phyloP scores from a whole-genome alignment of 2,113 vertebrate species.

The Myiopsitta monachus region DNA sequence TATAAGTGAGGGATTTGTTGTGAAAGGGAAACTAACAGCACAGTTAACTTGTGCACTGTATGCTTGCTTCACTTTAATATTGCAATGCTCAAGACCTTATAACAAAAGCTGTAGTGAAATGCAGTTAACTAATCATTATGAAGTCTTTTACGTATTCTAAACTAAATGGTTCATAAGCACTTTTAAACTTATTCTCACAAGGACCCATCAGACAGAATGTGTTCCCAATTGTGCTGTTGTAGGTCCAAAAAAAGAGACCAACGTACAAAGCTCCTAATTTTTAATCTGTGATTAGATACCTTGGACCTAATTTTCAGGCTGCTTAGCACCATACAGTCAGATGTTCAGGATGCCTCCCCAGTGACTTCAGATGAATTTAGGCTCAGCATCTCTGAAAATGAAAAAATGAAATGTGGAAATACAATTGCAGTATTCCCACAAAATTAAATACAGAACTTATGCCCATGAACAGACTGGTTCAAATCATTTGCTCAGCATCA shows the following conservation, averaged over 20 bases:
- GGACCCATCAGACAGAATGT: background rate
- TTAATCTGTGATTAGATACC: background rate
- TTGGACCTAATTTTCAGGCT: slow-evolving; percentile 11
- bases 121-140: background rate
- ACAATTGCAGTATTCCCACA: background rate
- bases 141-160: background rate
- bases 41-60: background rate
- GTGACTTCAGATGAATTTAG: background rate
- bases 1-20: background rate
- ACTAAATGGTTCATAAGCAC: background rate
- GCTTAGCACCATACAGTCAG: background rate
- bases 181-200: background rate
- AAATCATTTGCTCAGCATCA: background rate
- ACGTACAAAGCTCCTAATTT: background rate
- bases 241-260: background rate
- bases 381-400: background rate
- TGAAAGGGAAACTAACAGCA: background rate
- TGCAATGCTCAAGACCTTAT: background rate
- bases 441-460: background rate
- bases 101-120: background rate
- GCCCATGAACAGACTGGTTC: background rate
- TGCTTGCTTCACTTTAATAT: background rate
- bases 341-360: background rate
- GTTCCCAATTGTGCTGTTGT: background rate
- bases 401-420: background rate